Evolutionary conservation across 2,797 vertebrate species (phyloP).

Genomic region (Protonibea diacanthus): DNA sequence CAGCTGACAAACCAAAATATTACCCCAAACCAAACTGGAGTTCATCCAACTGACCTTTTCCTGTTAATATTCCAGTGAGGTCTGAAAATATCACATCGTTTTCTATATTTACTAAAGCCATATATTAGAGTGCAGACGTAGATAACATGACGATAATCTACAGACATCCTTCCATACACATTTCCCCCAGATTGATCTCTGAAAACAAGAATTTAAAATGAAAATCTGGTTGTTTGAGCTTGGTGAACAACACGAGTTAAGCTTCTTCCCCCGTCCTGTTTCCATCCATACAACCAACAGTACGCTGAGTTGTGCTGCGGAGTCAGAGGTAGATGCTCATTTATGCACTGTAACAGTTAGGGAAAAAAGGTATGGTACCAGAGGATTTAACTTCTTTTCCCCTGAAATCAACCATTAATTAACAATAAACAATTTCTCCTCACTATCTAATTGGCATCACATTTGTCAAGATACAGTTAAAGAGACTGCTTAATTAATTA

Average conservation of each 20-base stretch:
- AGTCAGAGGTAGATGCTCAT: constrained; percentile 50
- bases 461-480: constrained; percentile 86
- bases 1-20: background rate
- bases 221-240: background rate
- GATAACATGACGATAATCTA: background rate
- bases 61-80: background rate
- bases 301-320: background rate
- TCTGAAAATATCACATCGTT: background rate
- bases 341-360: constrained; percentile 52
- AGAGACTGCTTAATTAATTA: constrained; percentile 88
- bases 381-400: constrained; percentile 71
- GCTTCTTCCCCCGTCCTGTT: background rate
- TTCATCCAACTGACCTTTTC: background rate
- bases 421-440: constrained; percentile 82
- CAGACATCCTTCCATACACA: background rate
- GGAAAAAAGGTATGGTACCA: constrained; percentile 47
- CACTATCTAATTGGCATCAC: constrained; percentile 83
- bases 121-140: background rate
- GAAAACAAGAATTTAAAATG: background rate
- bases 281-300: background rate
- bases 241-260: background rate
- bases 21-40: background rate
- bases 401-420: constrained; percentile 84
- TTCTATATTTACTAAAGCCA: background rate
- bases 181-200: background rate